Evolutionary conservation across 2,797 vertebrate species (phyloP).

Genomic region (Botia almorhae): DNA sequence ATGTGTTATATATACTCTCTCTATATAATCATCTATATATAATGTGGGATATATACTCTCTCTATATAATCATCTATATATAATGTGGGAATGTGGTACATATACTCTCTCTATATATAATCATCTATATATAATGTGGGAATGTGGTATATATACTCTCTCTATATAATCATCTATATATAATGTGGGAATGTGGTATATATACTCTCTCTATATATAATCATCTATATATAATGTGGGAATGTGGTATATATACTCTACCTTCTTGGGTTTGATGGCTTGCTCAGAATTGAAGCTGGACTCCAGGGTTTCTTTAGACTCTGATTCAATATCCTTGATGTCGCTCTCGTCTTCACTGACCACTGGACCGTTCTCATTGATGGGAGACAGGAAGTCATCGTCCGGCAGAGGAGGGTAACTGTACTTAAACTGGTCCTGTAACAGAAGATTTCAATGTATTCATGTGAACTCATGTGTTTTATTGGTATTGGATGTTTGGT

Average conservation of each 20-base stretch:
- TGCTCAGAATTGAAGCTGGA: constrained; percentile 83
- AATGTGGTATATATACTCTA: constrained; percentile 65
- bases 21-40: no score
- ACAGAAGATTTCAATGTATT: constrained; percentile 17
- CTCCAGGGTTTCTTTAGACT: constrained; percentile 85
- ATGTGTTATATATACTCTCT: neutral
- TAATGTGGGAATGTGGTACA: no score
- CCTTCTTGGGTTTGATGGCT: constrained; percentile 86
- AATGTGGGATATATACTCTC: constrained; percentile 50
- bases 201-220: no score
- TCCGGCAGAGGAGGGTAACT: constrained; percentile 96
- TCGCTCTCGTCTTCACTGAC: constrained; percentile 90
- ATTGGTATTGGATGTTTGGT: neutral
- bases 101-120: no score
- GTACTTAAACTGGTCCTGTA: constrained; percentile 93
- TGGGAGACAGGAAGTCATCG: constrained; percentile 94
- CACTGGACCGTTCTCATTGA: constrained; percentile 92
- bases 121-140: no score
- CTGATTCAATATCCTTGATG: constrained; percentile 85
- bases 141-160: constrained; percentile 51
- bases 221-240: no score
- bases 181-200: no score
- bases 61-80: no score
- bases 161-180: no score
- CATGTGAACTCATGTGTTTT: no score